These are phyloP conservation scores for Temnothorax curvispinosus DNA, from an alignment of 1,140 invertebrate genomes.

Conservation along the genomic window DNA sequence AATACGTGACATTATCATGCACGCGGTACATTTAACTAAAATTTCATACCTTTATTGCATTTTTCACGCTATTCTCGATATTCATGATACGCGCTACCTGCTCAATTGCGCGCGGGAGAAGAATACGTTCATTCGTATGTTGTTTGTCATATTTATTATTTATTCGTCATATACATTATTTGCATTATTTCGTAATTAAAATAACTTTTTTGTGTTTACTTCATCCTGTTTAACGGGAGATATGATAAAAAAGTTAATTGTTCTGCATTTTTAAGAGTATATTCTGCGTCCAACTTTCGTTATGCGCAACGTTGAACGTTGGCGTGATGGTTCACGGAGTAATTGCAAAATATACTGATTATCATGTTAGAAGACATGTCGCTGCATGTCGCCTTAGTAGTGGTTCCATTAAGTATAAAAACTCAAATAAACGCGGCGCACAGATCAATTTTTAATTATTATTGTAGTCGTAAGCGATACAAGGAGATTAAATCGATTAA, in stretches of 20 bases:
- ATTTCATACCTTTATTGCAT: constrained; percentile 16
- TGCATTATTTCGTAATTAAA: not conserved
- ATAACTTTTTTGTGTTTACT: constrained; percentile 27
- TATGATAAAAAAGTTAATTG: constrained; percentile 28
- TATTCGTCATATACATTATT: not conserved
- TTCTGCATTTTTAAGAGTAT: constrained; percentile 35
- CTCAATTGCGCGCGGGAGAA: not conserved
- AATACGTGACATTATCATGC: not conserved
- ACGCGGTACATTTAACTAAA: constrained; percentile 8
- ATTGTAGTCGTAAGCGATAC: not conserved
- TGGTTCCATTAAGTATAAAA: not conserved
- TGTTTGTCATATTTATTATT: constrained; percentile 32
- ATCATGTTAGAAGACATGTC: not conserved
- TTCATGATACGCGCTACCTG: not conserved
- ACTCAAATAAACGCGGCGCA: not conserved
- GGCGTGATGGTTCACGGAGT: not conserved
- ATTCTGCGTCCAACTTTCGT: not conserved
- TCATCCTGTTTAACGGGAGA: not conserved
- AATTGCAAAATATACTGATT: constrained; percentile 17
- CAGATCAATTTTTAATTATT: not conserved
- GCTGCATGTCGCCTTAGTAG: not conserved
- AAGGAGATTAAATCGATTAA: not conserved
- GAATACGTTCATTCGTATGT: constrained; percentile 9
- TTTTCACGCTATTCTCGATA: not conserved
- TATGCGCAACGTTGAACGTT: not conserved